phyloP scores from a whole-genome alignment of 2,888 invertebrate species.

The Trichopoda pennipes region DNA sequence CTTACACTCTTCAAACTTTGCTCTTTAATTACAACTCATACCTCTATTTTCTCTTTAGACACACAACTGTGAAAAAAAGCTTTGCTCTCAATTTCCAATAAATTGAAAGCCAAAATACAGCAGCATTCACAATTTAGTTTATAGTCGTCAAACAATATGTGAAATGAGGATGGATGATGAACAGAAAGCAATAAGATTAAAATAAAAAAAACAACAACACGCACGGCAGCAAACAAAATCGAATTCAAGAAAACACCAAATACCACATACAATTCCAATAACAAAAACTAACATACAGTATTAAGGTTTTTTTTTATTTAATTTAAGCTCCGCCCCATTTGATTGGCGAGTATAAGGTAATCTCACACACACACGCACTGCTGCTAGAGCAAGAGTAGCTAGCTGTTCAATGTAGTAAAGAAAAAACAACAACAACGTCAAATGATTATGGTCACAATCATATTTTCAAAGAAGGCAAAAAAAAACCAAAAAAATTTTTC shows the following conservation, averaged over 20 bases:
- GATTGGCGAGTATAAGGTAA: conserved; percentile 74
- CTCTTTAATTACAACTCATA: conserved; percentile 41
- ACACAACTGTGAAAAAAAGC: conserved; percentile 17
- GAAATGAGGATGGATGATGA: conserved; percentile 42
- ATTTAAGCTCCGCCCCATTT: conserved; percentile 78
- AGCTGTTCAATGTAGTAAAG: conserved; percentile 32
- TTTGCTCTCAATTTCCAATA: conserved; percentile 61
- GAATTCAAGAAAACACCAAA: conserved; percentile 54
- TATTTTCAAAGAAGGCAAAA: conserved; percentile 21
- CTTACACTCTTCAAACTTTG: background rate
- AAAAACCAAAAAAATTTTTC: background rate
- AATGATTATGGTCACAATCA: conserved; percentile 64
- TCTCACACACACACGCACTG: background rate
- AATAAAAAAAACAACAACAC: conserved; percentile 49
- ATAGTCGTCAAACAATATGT: conserved; percentile 29
- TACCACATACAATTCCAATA: conserved; percentile 61
- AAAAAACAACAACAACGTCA: conserved; percentile 43
- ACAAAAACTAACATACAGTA: conserved; percentile 64
- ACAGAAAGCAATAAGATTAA: conserved; percentile 63
- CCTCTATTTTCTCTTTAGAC: conserved; percentile 37
- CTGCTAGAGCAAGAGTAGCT: conserved; percentile 12
- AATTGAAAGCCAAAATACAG: conserved; percentile 32
- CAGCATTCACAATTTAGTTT: conserved; percentile 32
- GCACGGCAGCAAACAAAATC: conserved; percentile 52
- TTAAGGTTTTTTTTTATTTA: conserved; percentile 68